Percentiles rank a stretch among this genome's conserved stretches.
phyloP scores from a whole-genome alignment of 2,797 vertebrate genomes.

The Oryzias dopingdopingensis region DNA sequence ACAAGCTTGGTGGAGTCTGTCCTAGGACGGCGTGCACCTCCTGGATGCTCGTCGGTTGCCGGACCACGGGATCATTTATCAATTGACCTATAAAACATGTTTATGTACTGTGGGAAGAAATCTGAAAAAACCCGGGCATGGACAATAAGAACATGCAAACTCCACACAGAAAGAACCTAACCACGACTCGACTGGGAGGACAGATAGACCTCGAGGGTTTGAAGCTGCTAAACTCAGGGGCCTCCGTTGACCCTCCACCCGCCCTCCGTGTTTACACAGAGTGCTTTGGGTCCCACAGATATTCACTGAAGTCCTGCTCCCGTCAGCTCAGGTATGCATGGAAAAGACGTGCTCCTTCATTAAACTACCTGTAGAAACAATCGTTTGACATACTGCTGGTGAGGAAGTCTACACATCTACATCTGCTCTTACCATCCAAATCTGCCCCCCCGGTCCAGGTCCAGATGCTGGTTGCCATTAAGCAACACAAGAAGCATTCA shows the following conservation, averaged over 20 bases:
- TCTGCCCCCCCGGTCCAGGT: conserved; percentile 34
- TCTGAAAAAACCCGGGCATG: no score
- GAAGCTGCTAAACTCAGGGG: conserved; percentile 22
- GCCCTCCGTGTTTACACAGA: not conserved
- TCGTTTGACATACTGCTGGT: conserved; percentile 32
- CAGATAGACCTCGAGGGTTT: conserved; percentile 26
- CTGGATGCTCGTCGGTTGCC: no score
- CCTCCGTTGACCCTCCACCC: conserved; percentile 19
- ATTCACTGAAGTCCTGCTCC: conserved; percentile 32
- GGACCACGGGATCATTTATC: no score
- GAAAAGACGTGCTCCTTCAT: conserved; percentile 43
- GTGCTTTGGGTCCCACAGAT: conserved; percentile 4
- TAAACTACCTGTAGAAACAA: conserved; percentile 23
- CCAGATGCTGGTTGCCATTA: conserved; percentile 32
- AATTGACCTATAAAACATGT: no score
- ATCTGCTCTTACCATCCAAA: conserved; percentile 40
- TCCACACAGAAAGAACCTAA: no score
- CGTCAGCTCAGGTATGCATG: conserved; percentile 40
- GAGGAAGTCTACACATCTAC: conserved; percentile 36
- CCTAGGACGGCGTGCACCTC: not conserved
- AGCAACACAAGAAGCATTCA: conserved; percentile 14
- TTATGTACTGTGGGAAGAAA: no score
- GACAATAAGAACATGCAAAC: no score
- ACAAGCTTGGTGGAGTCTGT: not conserved
- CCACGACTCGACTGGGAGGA: not conserved